These are phyloP conservation scores for Biston stratarius DNA, from an alignment of 2,888 invertebrate genomes.

Conservation along the genomic window DNA sequence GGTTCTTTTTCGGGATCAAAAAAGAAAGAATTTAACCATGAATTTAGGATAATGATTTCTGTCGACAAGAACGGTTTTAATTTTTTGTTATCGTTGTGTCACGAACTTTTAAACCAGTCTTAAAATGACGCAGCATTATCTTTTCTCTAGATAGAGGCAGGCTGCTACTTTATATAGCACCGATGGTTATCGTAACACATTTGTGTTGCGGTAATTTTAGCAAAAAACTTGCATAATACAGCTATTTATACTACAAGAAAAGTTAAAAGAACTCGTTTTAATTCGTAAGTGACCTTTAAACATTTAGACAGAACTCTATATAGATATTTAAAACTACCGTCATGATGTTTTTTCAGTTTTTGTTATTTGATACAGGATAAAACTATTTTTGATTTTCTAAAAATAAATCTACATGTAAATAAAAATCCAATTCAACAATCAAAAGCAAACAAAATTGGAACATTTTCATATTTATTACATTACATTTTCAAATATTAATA, in stretches of 20 bases:
- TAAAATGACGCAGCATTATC: constrained; percentile 22
- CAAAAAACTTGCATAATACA: constrained; percentile 48
- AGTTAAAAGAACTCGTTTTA: background rate
- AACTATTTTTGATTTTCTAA: too few relatives aligned
- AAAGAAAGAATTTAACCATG: constrained; percentile 17
- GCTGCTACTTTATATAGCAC: constrained; percentile 14
- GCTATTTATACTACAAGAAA: constrained; percentile 6
- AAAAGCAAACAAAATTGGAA: background rate
- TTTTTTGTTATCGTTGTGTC: constrained; percentile 6
- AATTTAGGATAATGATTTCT: constrained; percentile 23
- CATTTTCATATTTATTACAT: too few relatives aligned
- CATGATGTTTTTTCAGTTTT: too few relatives aligned
- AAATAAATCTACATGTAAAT: too few relatives aligned
- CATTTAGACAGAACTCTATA: background rate
- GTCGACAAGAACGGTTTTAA: constrained; percentile 21
- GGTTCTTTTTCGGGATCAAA: constrained; percentile 9
- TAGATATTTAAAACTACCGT: too few relatives aligned
- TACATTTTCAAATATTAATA: too few relatives aligned
- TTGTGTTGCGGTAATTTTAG: constrained; percentile 46
- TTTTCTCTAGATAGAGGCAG: background rate
- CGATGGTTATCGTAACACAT: constrained; percentile 55
- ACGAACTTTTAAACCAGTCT: constrained; percentile 1
- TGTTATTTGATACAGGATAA: too few relatives aligned
- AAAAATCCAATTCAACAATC: background rate
- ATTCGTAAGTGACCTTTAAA: background rate